These are phyloP conservation scores for Epinephelus lanceolatus DNA, from an alignment of 2,113 vertebrate species.

Conservation along the genomic window DNA sequence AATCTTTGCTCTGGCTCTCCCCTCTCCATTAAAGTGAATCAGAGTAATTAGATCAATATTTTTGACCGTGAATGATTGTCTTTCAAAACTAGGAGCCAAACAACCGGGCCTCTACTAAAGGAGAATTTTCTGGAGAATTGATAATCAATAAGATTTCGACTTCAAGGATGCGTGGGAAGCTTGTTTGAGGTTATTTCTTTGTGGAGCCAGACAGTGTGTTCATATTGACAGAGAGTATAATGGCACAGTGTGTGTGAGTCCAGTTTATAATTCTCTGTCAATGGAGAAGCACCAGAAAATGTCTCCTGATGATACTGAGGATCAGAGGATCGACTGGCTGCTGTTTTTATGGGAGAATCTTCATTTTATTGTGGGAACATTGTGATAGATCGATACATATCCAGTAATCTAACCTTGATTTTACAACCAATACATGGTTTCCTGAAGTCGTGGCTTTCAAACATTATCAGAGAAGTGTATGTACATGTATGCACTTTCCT, in stretches of 20 bases:
- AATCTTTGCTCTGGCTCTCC: conserved; percentile 43
- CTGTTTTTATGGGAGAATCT: neutral
- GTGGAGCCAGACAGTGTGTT: conserved; percentile 10
- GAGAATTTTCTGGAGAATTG: conserved; percentile 33
- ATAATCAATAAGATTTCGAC: conserved; percentile 37
- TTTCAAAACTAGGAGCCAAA: conserved; percentile 19
- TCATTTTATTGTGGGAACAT: conserved; percentile 13
- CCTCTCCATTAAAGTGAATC: conserved; percentile 37
- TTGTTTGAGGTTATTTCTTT: conserved; percentile 31
- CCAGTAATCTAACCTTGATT: neutral
- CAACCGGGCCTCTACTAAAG: neutral
- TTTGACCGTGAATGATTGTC: conserved; percentile 38
- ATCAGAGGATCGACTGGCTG: conserved; percentile 12
- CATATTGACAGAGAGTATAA: conserved; percentile 35
- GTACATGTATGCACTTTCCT: neutral
- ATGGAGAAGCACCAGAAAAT: neutral
- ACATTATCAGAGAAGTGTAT: neutral
- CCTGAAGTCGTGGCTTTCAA: neutral
- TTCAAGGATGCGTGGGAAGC: conserved; percentile 37
- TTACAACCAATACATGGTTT: neutral
- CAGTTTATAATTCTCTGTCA: conserved; percentile 10
- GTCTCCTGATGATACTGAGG: neutral
- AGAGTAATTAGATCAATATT: conserved; percentile 67
- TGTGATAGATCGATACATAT: conserved; percentile 8
- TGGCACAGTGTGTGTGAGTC: conserved; percentile 6